These are phyloP conservation scores for Brachyrhaphis roseni DNA, from an alignment of 2,797 vertebrate genomes.

Conservation along the genomic window DNA sequence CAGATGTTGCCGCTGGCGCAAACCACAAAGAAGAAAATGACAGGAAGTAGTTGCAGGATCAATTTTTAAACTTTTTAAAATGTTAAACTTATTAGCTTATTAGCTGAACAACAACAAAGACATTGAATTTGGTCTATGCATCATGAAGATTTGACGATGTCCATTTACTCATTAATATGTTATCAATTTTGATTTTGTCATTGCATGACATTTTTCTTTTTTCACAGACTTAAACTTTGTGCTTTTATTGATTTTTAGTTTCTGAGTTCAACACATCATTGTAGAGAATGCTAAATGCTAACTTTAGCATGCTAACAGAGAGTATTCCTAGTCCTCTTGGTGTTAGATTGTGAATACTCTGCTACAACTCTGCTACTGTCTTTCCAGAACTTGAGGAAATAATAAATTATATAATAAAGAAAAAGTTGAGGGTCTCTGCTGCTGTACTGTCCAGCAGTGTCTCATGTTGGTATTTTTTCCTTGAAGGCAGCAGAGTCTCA, in stretches of 20 bases:
- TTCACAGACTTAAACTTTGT: not conserved
- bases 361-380: not conserved
- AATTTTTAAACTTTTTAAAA: too few species aligned
- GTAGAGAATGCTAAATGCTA: not conserved
- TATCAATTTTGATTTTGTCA: too few species aligned
- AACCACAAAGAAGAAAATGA: too few species aligned
- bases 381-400: not conserved
- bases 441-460: not conserved
- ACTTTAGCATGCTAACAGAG: not conserved
- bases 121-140: too few species aligned
- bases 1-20: too few species aligned
- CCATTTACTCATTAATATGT: not conserved
- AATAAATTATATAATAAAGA: not conserved
- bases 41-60: too few species aligned
- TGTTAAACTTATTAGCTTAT: too few species aligned
- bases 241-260: not conserved
- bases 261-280: not conserved
- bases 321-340: not conserved
- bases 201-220: not conserved
- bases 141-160: not conserved
- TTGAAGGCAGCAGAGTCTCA: slow-evolving; percentile 23
- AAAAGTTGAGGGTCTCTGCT: not conserved
- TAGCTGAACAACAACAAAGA: too few species aligned
- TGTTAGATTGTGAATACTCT: not conserved
- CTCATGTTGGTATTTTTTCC: slow-evolving; percentile 15